Base-by-base conservation (phyloP, 2,797 vertebrate genomes). In the Nyctibius grandis region DNA sequence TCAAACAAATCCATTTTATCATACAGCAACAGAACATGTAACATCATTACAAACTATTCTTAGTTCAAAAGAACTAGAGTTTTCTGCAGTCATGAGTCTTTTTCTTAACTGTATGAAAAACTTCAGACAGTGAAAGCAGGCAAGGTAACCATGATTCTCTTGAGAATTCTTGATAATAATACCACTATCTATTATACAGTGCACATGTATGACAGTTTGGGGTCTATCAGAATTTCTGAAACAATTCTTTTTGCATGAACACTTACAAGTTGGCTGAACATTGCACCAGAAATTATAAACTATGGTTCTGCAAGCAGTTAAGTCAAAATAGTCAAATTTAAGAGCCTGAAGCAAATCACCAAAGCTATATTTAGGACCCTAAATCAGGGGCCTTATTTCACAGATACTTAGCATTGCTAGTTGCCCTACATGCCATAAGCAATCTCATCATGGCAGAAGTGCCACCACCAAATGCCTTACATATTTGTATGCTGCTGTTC, bases 281-380 rank as follows among this genome's bases (percentile, higher is more conserved):
- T 38, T 87, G 84, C 67, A 68, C 63, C 48, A 91, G 48, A 82
- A 96, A 76, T 67, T 9, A 91, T 76, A 63, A 96, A 78, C 77
- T 73, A 53, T 40, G 60, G 22, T 85, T 88, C 67, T 67, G 73
- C 5, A 3, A 88, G 86, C 13, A 91, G 57, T 53, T 74, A 72
- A 90, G 88, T 88, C 76, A 69, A 89, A 94, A 88, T 18, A 93
- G 40, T 70, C 53, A 78, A 93, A 96, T 88, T 95, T 95, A 85
- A 91, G 91, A 90, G 90, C 95, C 95, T 94, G 74, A 91, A 96
- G 96, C 95, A 95, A 97, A 93, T 74, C 77, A 85, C 70, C 45
- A 89, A 94, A 87, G 45, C 78, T 96, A 97, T 95, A 95, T 94
- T 95, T 96, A 95, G 96, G 83, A 81, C 34, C 44, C 33, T 85